phyloP scores from a whole-genome alignment of 2,113 vertebrate genomes.

The Gambusia affinis region DNA sequence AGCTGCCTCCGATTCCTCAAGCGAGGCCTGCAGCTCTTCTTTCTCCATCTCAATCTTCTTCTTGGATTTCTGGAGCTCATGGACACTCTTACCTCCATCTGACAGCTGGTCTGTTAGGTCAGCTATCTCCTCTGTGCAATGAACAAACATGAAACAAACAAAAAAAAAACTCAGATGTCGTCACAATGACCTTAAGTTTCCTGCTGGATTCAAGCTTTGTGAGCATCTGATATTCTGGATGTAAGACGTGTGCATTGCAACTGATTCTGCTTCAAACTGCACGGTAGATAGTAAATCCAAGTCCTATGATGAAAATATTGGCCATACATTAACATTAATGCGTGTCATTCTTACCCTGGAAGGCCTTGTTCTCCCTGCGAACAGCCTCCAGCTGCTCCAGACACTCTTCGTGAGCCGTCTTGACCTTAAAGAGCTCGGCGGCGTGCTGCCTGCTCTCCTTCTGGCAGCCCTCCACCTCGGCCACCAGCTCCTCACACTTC shows the following conservation, averaged over 20 bases:
- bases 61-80: constrained; percentile 84
- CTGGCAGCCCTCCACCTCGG: constrained; percentile 81
- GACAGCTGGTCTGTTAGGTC: constrained; percentile 84
- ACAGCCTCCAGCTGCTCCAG: constrained; percentile 80
- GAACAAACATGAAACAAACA: not conserved
- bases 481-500: constrained; percentile 81
- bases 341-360: constrained; percentile 71
- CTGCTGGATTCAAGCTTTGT: too few relatives aligned
- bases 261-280: not conserved
- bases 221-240: too few relatives aligned
- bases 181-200: not conserved
- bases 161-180: not conserved
- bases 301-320: not conserved
- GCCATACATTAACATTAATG: not conserved
- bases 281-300: not conserved
- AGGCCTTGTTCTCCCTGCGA: constrained; percentile 80
- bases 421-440: constrained; percentile 82
- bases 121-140: constrained; percentile 75
- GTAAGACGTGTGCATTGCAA: not conserved
- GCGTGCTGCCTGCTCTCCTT: constrained; percentile 80
- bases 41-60: constrained; percentile 86
- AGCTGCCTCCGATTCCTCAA: constrained; percentile 83
- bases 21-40: constrained; percentile 81
- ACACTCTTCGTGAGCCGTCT: constrained; percentile 79
- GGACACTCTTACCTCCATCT: constrained; percentile 82